Evolutionary conservation across 2,113 vertebrate species (phyloP).

Genomic region (Pogonocichla stellata): DNA sequence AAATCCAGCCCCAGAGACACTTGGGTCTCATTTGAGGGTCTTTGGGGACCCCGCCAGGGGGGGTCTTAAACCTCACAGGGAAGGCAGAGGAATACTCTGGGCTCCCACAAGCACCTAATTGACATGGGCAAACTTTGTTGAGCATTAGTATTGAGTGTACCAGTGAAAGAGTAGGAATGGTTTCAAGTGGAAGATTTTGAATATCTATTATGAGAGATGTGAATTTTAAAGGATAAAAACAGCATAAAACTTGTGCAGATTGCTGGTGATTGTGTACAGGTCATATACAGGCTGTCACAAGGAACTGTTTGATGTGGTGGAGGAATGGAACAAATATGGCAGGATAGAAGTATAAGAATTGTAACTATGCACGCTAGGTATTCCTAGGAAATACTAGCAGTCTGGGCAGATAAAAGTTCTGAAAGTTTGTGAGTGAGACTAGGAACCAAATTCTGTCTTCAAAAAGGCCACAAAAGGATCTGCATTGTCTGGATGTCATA

Average conservation of each 20-base stretch:
- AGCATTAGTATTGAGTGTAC: neutral
- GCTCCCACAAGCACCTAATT: too few species aligned
- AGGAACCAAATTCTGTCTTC: neutral
- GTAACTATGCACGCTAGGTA: neutral
- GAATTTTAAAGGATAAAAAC: neutral
- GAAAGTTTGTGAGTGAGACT: neutral
- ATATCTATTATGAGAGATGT: neutral
- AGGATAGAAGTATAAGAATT: neutral
- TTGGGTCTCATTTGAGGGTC: too few species aligned
- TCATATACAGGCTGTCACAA: neutral
- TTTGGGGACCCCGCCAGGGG: too few species aligned
- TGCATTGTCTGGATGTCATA: neutral
- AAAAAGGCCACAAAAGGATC: neutral
- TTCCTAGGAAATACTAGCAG: neutral
- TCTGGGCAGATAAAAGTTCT: neutral
- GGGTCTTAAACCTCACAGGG: too few species aligned
- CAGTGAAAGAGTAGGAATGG: neutral
- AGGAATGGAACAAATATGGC: neutral
- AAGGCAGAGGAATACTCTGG: too few species aligned
- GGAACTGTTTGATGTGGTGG: neutral
- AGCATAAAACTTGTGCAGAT: neutral
- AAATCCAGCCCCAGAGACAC: too few species aligned
- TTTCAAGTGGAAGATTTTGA: neutral
- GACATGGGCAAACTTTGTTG: neutral
- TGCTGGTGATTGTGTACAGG: neutral